phyloP scores from a whole-genome alignment of 2,888 invertebrate genomes.

The Priocnemis perturbator region DNA sequence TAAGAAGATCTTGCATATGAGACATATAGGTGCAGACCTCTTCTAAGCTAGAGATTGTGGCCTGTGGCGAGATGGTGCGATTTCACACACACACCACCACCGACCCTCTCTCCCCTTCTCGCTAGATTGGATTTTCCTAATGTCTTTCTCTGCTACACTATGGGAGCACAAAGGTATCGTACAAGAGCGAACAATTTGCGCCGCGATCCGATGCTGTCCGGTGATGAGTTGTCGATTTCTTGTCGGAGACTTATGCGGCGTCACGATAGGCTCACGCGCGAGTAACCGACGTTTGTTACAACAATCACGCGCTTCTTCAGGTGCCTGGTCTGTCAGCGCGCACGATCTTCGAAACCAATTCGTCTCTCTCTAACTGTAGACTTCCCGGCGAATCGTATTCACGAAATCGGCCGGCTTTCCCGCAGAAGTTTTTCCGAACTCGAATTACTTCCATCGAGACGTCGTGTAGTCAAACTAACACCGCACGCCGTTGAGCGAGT shows the following conservation, averaged over 20 bases:
- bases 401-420: too few relatives aligned
- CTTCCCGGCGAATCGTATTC: too few relatives aligned
- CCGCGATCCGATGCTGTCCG: constrained; percentile 13
- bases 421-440: not conserved
- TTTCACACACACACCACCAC: constrained; percentile 25
- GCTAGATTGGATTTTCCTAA: constrained; percentile 42
- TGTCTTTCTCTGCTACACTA: constrained; percentile 35
- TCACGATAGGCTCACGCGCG: not conserved
- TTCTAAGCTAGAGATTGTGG: constrained; percentile 38
- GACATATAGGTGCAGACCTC: constrained; percentile 30
- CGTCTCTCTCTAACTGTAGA: too few relatives aligned
- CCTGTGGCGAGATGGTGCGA: constrained; percentile 34
- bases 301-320: too few relatives aligned
- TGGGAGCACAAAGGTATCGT: constrained; percentile 52
- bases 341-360: too few relatives aligned
- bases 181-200: constrained; percentile 37
- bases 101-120: constrained; percentile 36
- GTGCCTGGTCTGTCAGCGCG: too few relatives aligned
- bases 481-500: not conserved
- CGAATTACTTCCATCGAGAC: too few relatives aligned
- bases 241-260: not conserved
- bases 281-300: too few relatives aligned
- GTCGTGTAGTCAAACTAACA: constrained; percentile 10
- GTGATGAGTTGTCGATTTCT: constrained; percentile 16
- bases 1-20: constrained; percentile 37